Base-by-base conservation (phyloP, 1,140 invertebrate genomes). In the Episyrphus balteatus region DNA sequence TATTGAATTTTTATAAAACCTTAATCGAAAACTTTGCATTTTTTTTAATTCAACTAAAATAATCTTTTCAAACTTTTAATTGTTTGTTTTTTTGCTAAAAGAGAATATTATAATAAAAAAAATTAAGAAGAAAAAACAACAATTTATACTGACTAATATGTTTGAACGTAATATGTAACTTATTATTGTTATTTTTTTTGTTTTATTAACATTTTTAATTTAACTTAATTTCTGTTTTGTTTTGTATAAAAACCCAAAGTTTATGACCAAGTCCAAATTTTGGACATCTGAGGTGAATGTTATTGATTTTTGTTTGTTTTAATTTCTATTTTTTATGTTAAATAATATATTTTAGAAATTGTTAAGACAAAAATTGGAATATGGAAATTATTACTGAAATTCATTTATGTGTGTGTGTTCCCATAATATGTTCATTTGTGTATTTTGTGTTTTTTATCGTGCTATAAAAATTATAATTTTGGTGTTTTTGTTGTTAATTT, bases 261-360 rank as follows among this genome's bases (percentile, higher is more conserved):
- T 64, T 66, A 63, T 66, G 58, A 66, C 63, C 63, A 66, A 66
- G 63, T 66, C 63, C 61, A 66, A 48, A 66, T 66, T 64, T 58
- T 66, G 63, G 63, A 64, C 63, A 54, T 63, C 62, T 49, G 63
- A 66, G 63, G 63, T 66, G 62, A 66, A 61, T 62, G 56, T 56
- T 26, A 8, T 26, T 26, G 8, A 26, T 26, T 26, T 26, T 26
- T 26, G 3, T 26, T 37, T 14, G 36, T 17, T 37, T 37, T 14
- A 3, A 37, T 37, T n/a, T 37, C 11, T 14, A 5, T 37, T 37
- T 14, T 14, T 26, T 26, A 26, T 26, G 21, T 26, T 26, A 8
- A 26, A 26, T 26, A 26, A 26, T 26, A 26, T 26, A 5, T 26
- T 26, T 26, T 26, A 26, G 21, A 26, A 26, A 14, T 37, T 17